A percentile compares a stretch with the other conserved stretches of the same genome.
Evolutionary conservation across 1,140 invertebrate genomes (phyloP).

Genomic region (Acromyrmex heyeri): DNA sequence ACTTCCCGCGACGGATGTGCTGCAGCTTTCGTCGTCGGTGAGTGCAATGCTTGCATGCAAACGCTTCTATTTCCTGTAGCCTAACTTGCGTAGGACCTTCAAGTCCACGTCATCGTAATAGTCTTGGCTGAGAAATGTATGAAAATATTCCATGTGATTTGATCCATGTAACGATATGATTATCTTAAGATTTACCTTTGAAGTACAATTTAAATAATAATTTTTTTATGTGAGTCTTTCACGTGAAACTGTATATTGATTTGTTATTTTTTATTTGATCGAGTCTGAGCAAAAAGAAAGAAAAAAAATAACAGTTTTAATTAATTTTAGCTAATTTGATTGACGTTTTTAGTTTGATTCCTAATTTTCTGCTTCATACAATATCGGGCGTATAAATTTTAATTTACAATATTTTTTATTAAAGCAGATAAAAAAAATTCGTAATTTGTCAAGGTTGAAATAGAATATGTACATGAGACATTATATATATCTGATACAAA

Average conservation of each 20-base stretch:
- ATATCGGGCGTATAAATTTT: not conserved
- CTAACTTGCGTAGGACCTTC: conserved; percentile 92
- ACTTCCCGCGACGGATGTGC: not conserved
- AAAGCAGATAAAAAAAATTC: not conserved
- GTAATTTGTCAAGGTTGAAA: not conserved
- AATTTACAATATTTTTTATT: not conserved
- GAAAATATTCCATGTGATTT: conserved; percentile 36
- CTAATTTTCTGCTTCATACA: not conserved
- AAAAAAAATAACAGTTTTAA: not conserved
- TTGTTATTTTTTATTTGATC: not conserved
- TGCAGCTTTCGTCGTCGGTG: conserved; percentile 62
- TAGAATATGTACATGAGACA: conserved; percentile 1
- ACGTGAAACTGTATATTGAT: not conserved
- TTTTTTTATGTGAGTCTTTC: not conserved
- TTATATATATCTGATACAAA: not conserved
- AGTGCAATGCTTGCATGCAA: conserved; percentile 51
- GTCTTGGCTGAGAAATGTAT: conserved; percentile 90
- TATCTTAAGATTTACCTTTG: not conserved
- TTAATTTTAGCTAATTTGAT: not conserved
- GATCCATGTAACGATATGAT: conserved; percentile 1
- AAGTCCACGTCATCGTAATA: conserved; percentile 94
- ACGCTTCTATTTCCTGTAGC: conserved; percentile 86
- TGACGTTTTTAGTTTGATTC: too few relatives aligned
- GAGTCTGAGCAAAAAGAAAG: not conserved
- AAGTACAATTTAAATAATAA: not conserved